These are phyloP conservation scores for Glossophaga mutica DNA, from an alignment of 2,797 vertebrate genomes.

Conservation along the genomic window DNA sequence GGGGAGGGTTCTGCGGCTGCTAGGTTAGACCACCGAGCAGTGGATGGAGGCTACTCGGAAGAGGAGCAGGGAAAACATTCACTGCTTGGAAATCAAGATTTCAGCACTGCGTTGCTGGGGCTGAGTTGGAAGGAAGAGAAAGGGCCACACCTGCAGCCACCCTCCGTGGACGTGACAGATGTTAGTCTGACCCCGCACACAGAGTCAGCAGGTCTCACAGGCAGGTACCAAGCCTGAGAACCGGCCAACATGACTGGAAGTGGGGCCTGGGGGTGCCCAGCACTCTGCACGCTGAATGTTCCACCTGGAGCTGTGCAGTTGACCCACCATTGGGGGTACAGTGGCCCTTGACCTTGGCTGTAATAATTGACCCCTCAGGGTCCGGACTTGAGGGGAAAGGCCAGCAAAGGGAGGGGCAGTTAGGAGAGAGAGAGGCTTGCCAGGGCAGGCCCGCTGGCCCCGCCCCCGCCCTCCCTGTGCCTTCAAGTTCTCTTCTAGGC, in stretches of 20 bases:
- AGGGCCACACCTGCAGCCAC: neutral
- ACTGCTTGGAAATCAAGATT: neutral
- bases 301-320: neutral
- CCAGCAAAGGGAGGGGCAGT: neutral
- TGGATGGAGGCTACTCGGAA: neutral
- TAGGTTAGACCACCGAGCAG: neutral
- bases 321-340: neutral
- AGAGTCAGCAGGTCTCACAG: rapidly evolving
- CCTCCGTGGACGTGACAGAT: neutral
- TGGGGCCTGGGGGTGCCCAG: neutral
- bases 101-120: neutral
- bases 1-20: neutral
- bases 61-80: neutral
- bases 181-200: rapidly evolving
- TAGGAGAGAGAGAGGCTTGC: too few species aligned
- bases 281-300: rapidly evolving
- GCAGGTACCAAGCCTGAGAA: neutral
- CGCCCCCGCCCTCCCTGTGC: neutral
- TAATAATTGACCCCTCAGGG: neutral
- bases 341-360: neutral
- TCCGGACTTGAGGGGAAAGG: neutral
- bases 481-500: neutral
- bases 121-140: neutral
- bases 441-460: neutral
- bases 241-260: rapidly evolving